These are phyloP conservation scores for Orthonevra nobilis DNA, from an alignment of 2,888 invertebrate genomes.

Conservation along the genomic window DNA sequence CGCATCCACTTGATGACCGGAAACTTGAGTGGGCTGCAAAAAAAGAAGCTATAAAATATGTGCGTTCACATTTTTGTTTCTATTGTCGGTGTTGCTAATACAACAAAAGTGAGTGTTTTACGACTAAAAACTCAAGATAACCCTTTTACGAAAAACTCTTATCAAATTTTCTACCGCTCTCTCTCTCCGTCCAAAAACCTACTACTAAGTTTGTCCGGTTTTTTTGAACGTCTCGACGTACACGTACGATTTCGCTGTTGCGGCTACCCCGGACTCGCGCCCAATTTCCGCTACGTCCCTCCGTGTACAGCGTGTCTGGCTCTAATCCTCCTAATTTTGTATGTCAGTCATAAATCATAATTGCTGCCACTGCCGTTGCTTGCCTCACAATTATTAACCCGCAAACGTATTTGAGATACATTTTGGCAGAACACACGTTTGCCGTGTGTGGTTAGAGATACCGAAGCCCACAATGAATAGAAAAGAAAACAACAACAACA, in stretches of 20 bases:
- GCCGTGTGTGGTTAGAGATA: neutral
- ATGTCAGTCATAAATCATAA: constrained; percentile 59
- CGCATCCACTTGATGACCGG: constrained; percentile 54
- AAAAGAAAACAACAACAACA: too few species aligned
- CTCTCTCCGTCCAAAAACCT: too few species aligned
- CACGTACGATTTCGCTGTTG: neutral
- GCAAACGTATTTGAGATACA: constrained; percentile 14
- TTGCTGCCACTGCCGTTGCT: constrained; percentile 28
- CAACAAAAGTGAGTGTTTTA: constrained; percentile 22
- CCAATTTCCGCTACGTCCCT: constrained; percentile 55
- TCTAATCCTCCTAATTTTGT: constrained; percentile 54
- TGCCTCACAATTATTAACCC: constrained; percentile 34
- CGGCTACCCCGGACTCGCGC: constrained; percentile 3
- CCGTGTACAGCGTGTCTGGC: too few species aligned
- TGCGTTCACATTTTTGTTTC: neutral
- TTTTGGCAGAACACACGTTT: constrained; percentile 34
- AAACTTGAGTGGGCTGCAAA: too few species aligned
- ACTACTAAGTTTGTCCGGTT: too few species aligned
- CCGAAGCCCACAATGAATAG: neutral
- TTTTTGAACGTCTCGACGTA: neutral
- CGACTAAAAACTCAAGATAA: constrained; percentile 37
- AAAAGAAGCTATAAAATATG: constrained; percentile 5
- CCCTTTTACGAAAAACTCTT: too few species aligned
- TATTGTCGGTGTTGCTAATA: neutral
- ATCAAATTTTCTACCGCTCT: too few species aligned